Evolutionary conservation across 2,888 invertebrate genomes (phyloP).

Genomic region (Lomographa bimaculata): DNA sequence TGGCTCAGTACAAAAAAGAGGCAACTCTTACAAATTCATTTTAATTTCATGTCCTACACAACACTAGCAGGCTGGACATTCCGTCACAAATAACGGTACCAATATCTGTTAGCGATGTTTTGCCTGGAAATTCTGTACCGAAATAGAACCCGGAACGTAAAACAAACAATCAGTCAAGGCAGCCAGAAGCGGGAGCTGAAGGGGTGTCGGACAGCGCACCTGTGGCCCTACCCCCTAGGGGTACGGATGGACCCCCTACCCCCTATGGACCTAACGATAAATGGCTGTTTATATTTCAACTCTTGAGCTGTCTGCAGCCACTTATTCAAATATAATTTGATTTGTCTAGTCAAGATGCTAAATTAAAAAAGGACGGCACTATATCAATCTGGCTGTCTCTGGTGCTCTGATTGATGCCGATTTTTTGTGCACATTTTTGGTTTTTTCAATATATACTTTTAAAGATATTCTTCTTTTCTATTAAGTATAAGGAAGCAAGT

Average conservation of each 20-base stretch:
- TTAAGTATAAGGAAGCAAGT: too few relatives aligned
- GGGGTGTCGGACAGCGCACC: constrained; percentile 49
- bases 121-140: constrained; percentile 16
- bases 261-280: constrained; percentile 59
- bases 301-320: constrained; percentile 56
- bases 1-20: too few relatives aligned
- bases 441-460: too few relatives aligned
- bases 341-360: constrained; percentile 28
- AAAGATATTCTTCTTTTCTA: too few relatives aligned
- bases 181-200: constrained; percentile 35
- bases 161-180: constrained; percentile 73
- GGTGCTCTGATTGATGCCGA: constrained; percentile 4
- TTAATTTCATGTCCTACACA: too few relatives aligned
- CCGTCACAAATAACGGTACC: constrained; percentile 19
- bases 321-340: constrained; percentile 67
- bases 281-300: constrained; percentile 75
- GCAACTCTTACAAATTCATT: too few relatives aligned
- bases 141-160: constrained; percentile 47
- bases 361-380: constrained; percentile 5
- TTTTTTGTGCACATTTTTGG: too few relatives aligned
- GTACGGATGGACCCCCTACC: constrained; percentile 24
- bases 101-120: too few relatives aligned
- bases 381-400: constrained; percentile 3
- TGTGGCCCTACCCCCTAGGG: constrained; percentile 45
- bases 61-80: too few relatives aligned